Conservation (phyloP, 2,888 invertebrate genomes). For the Netelia virgata region DNA sequence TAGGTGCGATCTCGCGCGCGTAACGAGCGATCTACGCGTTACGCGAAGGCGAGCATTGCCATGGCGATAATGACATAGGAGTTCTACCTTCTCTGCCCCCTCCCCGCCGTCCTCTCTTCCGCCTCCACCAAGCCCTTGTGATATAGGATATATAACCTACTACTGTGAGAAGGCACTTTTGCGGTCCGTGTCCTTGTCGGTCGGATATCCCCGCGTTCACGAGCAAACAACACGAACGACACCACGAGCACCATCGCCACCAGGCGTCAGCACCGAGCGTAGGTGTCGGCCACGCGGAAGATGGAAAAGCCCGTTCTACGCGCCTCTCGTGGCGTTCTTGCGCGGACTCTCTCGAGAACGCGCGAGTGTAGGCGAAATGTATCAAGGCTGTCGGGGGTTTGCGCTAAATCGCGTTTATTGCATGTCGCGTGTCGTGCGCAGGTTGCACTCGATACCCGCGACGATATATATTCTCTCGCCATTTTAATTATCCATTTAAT, state of each 20-base stretch:
- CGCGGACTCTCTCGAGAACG: conserved; percentile 46
- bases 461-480: conserved; percentile 23
- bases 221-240: conserved; percentile 6
- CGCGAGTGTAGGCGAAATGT: conserved; percentile 80
- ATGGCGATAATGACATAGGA: conserved; percentile 61
- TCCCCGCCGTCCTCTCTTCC: background rate
- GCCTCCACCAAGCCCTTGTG: background rate
- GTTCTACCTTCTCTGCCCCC: background rate
- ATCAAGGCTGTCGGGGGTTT: conserved; percentile 77
- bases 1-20: conserved; percentile 59
- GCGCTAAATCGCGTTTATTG: conserved; percentile 40
- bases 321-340: conserved; percentile 58
- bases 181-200: conserved; percentile 65
- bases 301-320: conserved; percentile 81
- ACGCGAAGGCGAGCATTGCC: conserved; percentile 55
- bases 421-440: conserved; percentile 32
- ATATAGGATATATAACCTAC: conserved; percentile 7
- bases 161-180: conserved; percentile 30
- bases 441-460: conserved; percentile 74
- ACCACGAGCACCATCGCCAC: conserved; percentile 14
- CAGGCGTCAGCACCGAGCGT: conserved; percentile 71
- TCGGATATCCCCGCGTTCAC: conserved; percentile 40
- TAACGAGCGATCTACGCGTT: conserved; percentile 62
- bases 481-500: conserved; percentile 37
- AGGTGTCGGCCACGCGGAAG: conserved; percentile 83